Evolutionary conservation across 2,113 vertebrate species (phyloP).

Genomic region (Marcusenius ussheri): DNA sequence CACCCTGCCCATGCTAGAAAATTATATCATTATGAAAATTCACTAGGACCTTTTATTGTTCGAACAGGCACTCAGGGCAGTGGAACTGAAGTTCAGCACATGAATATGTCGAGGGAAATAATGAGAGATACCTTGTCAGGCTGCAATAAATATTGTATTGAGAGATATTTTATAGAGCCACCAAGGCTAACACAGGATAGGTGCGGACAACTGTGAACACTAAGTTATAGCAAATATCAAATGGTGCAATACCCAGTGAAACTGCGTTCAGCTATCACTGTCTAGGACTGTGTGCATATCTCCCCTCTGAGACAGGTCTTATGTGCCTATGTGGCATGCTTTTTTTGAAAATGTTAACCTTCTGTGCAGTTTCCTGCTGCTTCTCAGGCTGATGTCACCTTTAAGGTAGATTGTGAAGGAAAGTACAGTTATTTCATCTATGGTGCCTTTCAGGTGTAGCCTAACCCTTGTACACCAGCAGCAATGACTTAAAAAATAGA

Average conservation of each 20-base stretch:
- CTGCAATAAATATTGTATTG: not conserved
- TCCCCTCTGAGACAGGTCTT: not conserved
- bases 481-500: not conserved
- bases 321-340: not conserved
- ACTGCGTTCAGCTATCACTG: not conserved
- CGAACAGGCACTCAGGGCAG: not conserved
- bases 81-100: not conserved
- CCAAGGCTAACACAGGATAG: not conserved
- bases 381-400: not conserved
- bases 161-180: not conserved
- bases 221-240: not conserved
- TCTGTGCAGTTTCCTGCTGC: not conserved
- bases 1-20: not conserved
- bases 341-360: not conserved
- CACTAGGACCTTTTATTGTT: conserved; percentile 6
- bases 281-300: not conserved
- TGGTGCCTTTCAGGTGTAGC: not conserved
- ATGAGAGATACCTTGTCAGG: not conserved
- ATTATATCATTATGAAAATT: not conserved
- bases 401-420: not conserved
- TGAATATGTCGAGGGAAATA: not conserved
- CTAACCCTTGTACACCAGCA: not conserved
- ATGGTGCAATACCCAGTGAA: not conserved
- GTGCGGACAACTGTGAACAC: not conserved
- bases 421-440: not conserved